Evolutionary conservation across 2,113 vertebrate genomes (phyloP).

Genomic region (Bubo bubo): DNA sequence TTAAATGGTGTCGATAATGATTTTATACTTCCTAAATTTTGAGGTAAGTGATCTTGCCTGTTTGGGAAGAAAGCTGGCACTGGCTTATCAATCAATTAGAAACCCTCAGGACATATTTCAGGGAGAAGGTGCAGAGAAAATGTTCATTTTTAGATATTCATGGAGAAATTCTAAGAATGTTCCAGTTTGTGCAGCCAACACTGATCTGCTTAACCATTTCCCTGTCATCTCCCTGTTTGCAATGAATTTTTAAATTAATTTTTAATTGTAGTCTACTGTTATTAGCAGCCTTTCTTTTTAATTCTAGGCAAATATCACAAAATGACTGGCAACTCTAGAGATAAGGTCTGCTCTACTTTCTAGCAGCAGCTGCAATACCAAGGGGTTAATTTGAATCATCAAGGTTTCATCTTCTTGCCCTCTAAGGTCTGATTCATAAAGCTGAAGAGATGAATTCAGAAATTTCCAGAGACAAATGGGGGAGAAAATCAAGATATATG

Average conservation of each 20-base stretch:
- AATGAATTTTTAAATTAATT: neutral
- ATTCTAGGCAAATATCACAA: neutral
- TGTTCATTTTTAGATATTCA: neutral
- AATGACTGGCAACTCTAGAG: neutral
- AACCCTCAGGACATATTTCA: slow-evolving; percentile 5
- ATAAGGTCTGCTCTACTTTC: slow-evolving; percentile 31
- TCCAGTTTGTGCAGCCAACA: neutral
- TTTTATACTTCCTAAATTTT: slow-evolving; percentile 43
- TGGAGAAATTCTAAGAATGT: neutral
- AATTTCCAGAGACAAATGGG: slow-evolving; percentile 56
- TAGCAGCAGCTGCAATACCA: slow-evolving; percentile 36
- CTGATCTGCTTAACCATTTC: neutral
- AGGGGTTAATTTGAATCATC: slow-evolving; percentile 57
- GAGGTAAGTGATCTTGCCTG: slow-evolving; percentile 20
- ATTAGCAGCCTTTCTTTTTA: neutral
- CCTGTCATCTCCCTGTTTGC: neutral
- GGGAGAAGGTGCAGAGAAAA: neutral
- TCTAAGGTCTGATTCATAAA: slow-evolving; percentile 60
- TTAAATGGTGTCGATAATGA: neutral
- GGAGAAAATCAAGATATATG: slow-evolving; percentile 58
- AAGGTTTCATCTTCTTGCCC: slow-evolving; percentile 48
- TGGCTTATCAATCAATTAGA: neutral
- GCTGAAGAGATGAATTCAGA: slow-evolving; percentile 53
- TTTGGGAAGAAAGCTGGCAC: neutral
- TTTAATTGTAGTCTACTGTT: slow-evolving; percentile 35